Percentiles rank a stretch among this genome's conserved stretches.
Conservation (phyloP, 2,888 invertebrate genomes). For the Hydriomena furcata region DNA sequence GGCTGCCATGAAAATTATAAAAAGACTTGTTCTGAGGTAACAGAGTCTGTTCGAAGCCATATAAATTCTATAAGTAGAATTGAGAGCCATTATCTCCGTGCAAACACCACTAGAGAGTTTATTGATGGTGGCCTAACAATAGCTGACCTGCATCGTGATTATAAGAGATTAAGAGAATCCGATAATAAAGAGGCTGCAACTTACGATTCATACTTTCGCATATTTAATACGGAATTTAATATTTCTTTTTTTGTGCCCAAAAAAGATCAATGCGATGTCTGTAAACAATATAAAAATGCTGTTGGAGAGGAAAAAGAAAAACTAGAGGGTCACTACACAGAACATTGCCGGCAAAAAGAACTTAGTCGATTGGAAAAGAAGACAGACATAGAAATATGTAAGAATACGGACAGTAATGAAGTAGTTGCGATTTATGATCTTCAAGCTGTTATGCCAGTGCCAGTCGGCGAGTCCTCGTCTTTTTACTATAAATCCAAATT, state of each 20-base stretch:
- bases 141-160: slow-evolving; percentile 35
- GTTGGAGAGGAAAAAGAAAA: slow-evolving; percentile 32
- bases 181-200: slow-evolving; percentile 26
- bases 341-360: no score
- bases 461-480: no score
- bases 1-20: no score
- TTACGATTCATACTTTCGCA: slow-evolving; percentile 24
- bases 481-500: no score
- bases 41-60: slow-evolving; percentile 32
- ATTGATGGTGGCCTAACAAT: slow-evolving; percentile 38
- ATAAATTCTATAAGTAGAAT: slow-evolving; percentile 36
- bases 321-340: background rate
- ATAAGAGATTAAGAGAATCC: slow-evolving; percentile 17
- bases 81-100: slow-evolving; percentile 37
- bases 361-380: no score
- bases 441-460: no score
- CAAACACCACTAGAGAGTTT: slow-evolving; percentile 30
- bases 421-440: no score
- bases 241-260: slow-evolving; percentile 33
- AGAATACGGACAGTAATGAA: no score
- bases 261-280: slow-evolving; percentile 38
- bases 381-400: no score
- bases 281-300: slow-evolving; percentile 35
- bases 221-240: no score
- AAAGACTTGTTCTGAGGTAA: slow-evolving; percentile 14